These are phyloP conservation scores for Drosophila obscura DNA, from an alignment of 1,140 invertebrate species.

Conservation along the genomic window DNA sequence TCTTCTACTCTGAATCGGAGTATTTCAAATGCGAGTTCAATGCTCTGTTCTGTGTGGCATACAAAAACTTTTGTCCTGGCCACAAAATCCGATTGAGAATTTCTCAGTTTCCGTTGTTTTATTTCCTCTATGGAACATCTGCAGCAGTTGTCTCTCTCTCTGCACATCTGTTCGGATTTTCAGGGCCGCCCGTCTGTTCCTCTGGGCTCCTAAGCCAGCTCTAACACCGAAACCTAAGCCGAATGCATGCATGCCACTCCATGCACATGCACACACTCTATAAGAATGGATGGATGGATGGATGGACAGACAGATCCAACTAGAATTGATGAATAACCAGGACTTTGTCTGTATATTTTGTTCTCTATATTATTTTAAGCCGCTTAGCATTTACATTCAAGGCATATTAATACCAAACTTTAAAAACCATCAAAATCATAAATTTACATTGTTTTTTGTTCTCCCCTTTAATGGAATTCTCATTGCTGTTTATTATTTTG, in stretches of 20 bases:
- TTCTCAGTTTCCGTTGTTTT: slow-evolving; percentile 50
- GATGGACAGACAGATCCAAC: slow-evolving; percentile 17
- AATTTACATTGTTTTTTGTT: slow-evolving; percentile 29
- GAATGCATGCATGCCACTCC: slow-evolving; percentile 1
- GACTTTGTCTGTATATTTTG: slow-evolving; percentile 11
- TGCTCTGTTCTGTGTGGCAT: slow-evolving; percentile 36
- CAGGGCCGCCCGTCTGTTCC: slow-evolving; percentile 25
- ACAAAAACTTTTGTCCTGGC: slow-evolving; percentile 23
- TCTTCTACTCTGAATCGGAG: slow-evolving; percentile 6
- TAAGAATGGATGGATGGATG: background rate
- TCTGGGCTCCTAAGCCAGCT: slow-evolving; percentile 42
- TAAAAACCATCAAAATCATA: slow-evolving; percentile 18
- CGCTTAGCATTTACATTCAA: slow-evolving; percentile 25
- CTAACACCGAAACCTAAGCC: slow-evolving; percentile 56
- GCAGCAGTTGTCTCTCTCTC: slow-evolving; percentile 56
- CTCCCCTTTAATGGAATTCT: slow-evolving; percentile 52
- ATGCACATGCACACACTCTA: slow-evolving; percentile 14
- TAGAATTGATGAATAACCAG: slow-evolving; percentile 25
- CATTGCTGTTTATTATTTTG: slow-evolving; percentile 20
- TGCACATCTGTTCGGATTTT: slow-evolving; percentile 74
- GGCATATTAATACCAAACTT: slow-evolving; percentile 39
- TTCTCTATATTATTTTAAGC: slow-evolving; percentile 42
- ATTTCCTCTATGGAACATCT: slow-evolving; percentile 52
- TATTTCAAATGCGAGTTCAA: slow-evolving; percentile 36
- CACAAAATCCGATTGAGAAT: slow-evolving; percentile 54